phyloP scores from a whole-genome alignment of 92 coral and sea anemone species.

The Umimayanthus chanpuru region DNA sequence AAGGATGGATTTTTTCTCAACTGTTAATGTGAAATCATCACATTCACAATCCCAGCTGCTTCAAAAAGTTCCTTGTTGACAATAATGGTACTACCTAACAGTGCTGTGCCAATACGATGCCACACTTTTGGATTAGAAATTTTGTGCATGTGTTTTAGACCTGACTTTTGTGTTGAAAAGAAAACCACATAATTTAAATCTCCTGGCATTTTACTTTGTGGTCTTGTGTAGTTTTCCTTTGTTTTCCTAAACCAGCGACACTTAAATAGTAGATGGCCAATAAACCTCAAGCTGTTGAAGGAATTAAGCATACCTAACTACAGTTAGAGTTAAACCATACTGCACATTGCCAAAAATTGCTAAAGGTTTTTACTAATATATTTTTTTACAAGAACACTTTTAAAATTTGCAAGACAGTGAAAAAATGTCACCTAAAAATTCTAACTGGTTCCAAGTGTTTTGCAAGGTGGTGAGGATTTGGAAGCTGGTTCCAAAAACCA shows the following conservation, averaged over 20 bases:
- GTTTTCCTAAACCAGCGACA: background rate
- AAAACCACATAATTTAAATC: too few species aligned
- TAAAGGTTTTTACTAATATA: background rate
- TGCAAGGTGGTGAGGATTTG: conserved; percentile 4
- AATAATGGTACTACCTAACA: too few species aligned
- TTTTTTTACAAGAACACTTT: background rate
- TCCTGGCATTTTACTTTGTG: background rate
- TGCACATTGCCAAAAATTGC: conserved; percentile 42
- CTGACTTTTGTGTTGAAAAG: too few species aligned
- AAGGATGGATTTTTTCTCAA: too few species aligned
- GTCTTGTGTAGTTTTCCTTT: background rate
- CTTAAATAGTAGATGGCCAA: background rate
- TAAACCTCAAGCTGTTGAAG: conserved; percentile 27
- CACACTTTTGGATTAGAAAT: too few species aligned
- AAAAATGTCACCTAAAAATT: background rate
- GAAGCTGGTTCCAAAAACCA: background rate
- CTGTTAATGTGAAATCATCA: too few species aligned
- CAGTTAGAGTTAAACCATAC: background rate
- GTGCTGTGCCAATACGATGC: too few species aligned
- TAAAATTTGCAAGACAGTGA: background rate
- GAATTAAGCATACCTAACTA: background rate
- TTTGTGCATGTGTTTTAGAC: too few species aligned
- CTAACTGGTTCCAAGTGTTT: background rate
- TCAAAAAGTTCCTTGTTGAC: too few species aligned
- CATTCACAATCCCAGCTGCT: too few species aligned